Percentiles rank a stretch among this genome's conserved stretches.
These are phyloP conservation scores for Eulemur mongoz DNA, from an alignment of 2,797 vertebrate genomes.

Conservation along the genomic window DNA sequence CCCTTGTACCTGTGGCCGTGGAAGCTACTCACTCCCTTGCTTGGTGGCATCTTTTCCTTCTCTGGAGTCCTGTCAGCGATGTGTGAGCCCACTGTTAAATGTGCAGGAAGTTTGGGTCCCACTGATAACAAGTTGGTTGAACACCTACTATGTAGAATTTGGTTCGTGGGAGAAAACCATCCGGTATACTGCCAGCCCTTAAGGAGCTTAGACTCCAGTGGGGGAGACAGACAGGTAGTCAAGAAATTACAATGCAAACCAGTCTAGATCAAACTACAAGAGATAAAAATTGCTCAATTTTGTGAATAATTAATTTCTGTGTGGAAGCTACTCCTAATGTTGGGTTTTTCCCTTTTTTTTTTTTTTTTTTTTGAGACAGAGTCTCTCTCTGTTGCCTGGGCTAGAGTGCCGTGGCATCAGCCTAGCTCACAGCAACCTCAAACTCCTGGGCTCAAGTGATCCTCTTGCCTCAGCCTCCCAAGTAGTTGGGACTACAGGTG, in stretches of 20 bases:
- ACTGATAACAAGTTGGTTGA: not conserved
- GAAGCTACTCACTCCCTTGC: not conserved
- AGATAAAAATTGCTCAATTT: not conserved
- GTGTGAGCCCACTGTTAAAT: not conserved
- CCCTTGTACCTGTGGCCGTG: not conserved
- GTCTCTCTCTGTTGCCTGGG: no score
- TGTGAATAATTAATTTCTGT: not conserved
- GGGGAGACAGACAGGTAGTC: not conserved
- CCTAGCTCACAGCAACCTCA: no score
- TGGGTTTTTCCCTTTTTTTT: not conserved
- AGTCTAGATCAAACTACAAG: not conserved
- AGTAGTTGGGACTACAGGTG: no score
- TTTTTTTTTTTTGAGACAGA: no score
- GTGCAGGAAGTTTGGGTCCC: not conserved
- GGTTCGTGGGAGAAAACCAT: slow-evolving; percentile 10
- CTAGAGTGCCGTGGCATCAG: no score
- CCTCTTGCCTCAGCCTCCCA: no score
- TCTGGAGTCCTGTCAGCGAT: not conserved
- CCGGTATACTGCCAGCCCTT: not conserved
- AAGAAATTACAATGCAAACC: not conserved
- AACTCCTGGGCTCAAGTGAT: no score
- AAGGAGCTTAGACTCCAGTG: not conserved
- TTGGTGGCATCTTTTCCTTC: not conserved
- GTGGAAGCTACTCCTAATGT: not conserved
- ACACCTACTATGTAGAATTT: not conserved